Evolutionary conservation across 2,797 vertebrate species (phyloP).

Genomic region (Phrynocephalus forsythii): DNA sequence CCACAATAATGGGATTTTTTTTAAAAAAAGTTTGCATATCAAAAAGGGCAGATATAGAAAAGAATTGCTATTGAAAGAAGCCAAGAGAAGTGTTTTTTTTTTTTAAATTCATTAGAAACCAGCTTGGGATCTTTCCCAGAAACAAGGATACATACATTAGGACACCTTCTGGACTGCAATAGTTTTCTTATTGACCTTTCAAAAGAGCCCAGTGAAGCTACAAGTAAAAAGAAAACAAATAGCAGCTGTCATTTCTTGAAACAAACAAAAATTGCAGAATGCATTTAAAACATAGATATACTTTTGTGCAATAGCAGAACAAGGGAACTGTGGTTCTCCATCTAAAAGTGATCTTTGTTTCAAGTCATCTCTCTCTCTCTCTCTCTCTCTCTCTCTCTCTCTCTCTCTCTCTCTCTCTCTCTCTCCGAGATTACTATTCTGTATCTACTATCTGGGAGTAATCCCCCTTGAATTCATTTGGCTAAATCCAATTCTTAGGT

Average conservation of each 20-base stretch:
- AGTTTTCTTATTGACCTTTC: constrained; percentile 56
- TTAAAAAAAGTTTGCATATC: constrained; percentile 29
- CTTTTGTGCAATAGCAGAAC: background rate
- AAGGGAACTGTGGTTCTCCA: background rate
- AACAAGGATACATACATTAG: constrained; percentile 14
- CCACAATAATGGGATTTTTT: background rate
- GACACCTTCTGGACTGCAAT: constrained; percentile 46
- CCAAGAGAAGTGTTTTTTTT: constrained; percentile 30
- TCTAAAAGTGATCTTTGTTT: background rate
- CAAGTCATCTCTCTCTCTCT: background rate
- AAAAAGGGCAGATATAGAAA: constrained; percentile 36
- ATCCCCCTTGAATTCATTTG: too few species aligned
- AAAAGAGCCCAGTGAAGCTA: constrained; percentile 18
- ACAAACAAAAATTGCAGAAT: constrained; percentile 32
- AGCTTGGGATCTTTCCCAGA: constrained; percentile 22
- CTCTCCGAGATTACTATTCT: background rate
- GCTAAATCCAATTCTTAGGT: too few species aligned
- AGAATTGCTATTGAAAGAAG: constrained; percentile 26
- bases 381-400: too few species aligned
- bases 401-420: too few species aligned
- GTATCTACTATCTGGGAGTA: too few species aligned
- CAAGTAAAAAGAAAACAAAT: constrained; percentile 40
- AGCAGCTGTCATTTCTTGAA: background rate
- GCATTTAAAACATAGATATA: constrained; percentile 23
- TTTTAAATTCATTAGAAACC: background rate